Evolutionary conservation across 2,888 invertebrate genomes (phyloP).

Genomic region (Cylindroiulus punctatus): DNA sequence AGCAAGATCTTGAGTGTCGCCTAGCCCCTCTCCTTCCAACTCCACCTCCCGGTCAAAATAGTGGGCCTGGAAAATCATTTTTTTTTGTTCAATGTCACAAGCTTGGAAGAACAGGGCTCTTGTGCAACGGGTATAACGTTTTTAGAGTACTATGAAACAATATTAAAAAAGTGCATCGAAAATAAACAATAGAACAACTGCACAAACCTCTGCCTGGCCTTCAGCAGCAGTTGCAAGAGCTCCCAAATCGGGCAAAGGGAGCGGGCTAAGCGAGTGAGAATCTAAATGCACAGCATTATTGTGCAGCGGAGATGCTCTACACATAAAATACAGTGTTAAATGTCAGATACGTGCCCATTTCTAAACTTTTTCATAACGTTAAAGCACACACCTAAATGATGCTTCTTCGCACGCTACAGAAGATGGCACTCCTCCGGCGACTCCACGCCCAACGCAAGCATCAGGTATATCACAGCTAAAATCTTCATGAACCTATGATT

Average conservation of each 20-base stretch:
- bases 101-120: too few species aligned
- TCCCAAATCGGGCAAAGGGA: slow-evolving; percentile 53
- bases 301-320: slow-evolving; percentile 48
- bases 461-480: slow-evolving; percentile 57
- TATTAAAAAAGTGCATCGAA: too few species aligned
- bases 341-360: background rate
- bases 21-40: slow-evolving; percentile 57
- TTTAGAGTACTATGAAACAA: too few species aligned
- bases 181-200: background rate
- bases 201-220: slow-evolving; percentile 52
- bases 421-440: background rate
- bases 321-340: background rate
- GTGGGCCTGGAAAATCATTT: background rate
- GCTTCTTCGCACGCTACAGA: slow-evolving; percentile 35
- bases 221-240: slow-evolving; percentile 54
- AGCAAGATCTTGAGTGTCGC: slow-evolving; percentile 59
- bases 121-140: too few species aligned
- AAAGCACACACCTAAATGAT: slow-evolving; percentile 37
- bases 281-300: slow-evolving; percentile 37
- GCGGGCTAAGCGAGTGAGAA: slow-evolving; percentile 50
- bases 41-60: slow-evolving; percentile 57
- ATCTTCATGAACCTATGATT: slow-evolving; percentile 53
- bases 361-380: background rate
- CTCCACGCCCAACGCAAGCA: slow-evolving; percentile 51
- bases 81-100: background rate